Conservation (phyloP, 2,888 invertebrate genomes). For the Timandra comae region DNA sequence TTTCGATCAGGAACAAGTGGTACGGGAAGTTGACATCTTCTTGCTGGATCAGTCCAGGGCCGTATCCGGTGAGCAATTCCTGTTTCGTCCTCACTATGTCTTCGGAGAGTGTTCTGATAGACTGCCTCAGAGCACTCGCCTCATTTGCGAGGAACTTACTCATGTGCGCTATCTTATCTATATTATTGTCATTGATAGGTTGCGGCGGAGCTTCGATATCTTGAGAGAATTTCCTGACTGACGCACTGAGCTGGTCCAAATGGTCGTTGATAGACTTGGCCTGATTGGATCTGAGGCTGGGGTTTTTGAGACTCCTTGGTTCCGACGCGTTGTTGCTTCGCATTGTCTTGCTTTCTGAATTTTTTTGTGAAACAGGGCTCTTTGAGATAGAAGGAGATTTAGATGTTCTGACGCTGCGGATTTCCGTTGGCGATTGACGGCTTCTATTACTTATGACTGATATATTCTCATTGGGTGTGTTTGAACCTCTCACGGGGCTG, state of each 20-base stretch:
- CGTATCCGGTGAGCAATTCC: conserved; percentile 27
- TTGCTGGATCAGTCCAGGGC: conserved; percentile 12
- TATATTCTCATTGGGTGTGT: too few species aligned
- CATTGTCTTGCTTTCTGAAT: not conserved
- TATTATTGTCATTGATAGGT: conserved; percentile 38
- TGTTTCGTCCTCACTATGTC: conserved; percentile 54
- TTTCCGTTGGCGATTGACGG: too few species aligned
- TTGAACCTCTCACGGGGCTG: too few species aligned
- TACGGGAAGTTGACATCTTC: conserved; percentile 59
- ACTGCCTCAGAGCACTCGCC: conserved; percentile 56
- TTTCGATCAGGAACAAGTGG: conserved; percentile 62
- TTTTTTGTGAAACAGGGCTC: not conserved
- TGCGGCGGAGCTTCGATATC: conserved; percentile 28
- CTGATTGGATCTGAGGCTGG: conserved; percentile 9
- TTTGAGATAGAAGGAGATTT: not conserved
- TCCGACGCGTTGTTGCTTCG: not conserved
- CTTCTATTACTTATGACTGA: too few species aligned
- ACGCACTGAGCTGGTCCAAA: conserved; percentile 38
- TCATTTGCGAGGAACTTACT: conserved; percentile 58
- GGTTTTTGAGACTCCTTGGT: not conserved
- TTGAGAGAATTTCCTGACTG: conserved; percentile 36
- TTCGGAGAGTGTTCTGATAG: conserved; percentile 52
- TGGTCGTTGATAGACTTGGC: conserved; percentile 37
- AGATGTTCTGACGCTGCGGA: too few species aligned
- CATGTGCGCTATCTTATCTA: conserved; percentile 59